Percentiles rank a stretch among this genome's conserved stretches.
Conservation (phyloP, 2,113 vertebrate species). For the Falcunculus frontatus region DNA sequence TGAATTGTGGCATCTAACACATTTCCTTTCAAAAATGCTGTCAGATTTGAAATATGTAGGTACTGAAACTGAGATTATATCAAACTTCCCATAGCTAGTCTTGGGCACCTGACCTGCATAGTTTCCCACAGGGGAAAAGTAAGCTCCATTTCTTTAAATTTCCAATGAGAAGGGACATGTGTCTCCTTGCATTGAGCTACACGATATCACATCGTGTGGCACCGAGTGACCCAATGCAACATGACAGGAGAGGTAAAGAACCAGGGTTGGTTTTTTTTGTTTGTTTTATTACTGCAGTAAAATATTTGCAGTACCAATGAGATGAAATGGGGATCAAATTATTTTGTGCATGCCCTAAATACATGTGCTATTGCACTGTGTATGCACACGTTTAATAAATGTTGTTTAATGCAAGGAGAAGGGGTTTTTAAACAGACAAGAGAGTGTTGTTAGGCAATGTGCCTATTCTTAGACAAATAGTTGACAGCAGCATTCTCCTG, state of each 20-base stretch:
- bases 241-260: slow-evolving; percentile 72
- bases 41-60: slow-evolving; percentile 53
- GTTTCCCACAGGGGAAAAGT: slow-evolving; percentile 72
- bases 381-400: neutral
- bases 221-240: slow-evolving; percentile 64
- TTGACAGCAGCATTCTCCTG: slow-evolving; percentile 19
- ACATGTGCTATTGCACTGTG: neutral
- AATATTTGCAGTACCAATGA: neutral
- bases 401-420: neutral
- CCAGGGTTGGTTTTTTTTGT: neutral
- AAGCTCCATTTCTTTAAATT: slow-evolving; percentile 64
- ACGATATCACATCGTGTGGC: slow-evolving; percentile 71
- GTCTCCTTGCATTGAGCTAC: slow-evolving; percentile 76
- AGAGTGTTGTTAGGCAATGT: neutral
- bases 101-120: slow-evolving; percentile 71
- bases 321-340: neutral
- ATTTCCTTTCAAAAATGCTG: slow-evolving; percentile 28
- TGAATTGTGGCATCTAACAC: slow-evolving; percentile 36
- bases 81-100: slow-evolving; percentile 61
- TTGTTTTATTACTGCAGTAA: neutral
- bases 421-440: neutral
- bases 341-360: neutral
- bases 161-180: slow-evolving; percentile 81
- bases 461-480: slow-evolving; percentile 46
- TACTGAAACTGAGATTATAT: slow-evolving; percentile 65